Conservation (phyloP, 1,140 invertebrate species). For the Panulirus ornatus region DNA sequence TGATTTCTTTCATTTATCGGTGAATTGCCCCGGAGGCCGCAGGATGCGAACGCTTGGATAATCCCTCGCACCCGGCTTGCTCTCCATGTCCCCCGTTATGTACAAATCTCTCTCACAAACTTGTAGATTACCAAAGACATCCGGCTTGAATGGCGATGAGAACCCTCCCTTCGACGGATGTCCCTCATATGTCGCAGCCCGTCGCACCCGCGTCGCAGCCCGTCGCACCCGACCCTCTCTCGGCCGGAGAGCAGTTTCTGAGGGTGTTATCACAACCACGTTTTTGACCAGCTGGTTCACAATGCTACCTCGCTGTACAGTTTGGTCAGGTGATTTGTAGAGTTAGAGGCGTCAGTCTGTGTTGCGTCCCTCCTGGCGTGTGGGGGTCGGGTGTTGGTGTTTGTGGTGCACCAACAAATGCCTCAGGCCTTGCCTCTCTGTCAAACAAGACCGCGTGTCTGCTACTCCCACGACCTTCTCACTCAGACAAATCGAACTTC, state of each 20-base stretch:
- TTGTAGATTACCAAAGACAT: constrained; percentile 22
- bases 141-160: background rate
- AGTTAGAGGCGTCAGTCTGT: background rate
- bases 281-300: background rate
- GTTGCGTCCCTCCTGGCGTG: background rate
- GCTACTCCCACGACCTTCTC: too few relatives aligned
- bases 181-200: background rate
- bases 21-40: background rate
- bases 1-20: background rate
- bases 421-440: too few relatives aligned
- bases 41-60: background rate
- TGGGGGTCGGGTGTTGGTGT: background rate
- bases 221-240: background rate
- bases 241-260: background rate
- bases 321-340: background rate
- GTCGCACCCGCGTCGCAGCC: background rate
- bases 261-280: background rate
- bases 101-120: constrained; percentile 28
- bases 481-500: too few relatives aligned
- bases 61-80: background rate
- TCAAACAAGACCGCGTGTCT: too few relatives aligned
- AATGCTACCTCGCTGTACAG: background rate
- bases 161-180: background rate
- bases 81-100: constrained; percentile 7
- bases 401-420: too few relatives aligned